These are phyloP conservation scores for Fragum sueziense DNA, from an alignment of 2,888 invertebrate genomes.

Conservation along the genomic window DNA sequence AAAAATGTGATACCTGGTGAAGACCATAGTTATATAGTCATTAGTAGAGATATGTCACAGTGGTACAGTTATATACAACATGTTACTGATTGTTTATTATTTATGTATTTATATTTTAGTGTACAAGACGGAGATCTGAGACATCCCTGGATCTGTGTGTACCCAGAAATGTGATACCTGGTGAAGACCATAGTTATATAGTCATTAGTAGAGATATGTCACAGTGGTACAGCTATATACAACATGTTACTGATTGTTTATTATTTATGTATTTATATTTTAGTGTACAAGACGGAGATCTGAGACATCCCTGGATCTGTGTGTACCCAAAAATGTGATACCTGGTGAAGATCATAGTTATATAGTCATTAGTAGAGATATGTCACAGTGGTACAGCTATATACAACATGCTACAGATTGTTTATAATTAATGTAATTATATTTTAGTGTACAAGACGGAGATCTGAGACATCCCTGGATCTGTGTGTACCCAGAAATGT, in stretches of 20 bases:
- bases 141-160: slow-evolving; percentile 66
- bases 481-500: slow-evolving; percentile 37
- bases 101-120: slow-evolving; percentile 42
- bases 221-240: slow-evolving; percentile 86
- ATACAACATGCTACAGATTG: slow-evolving; percentile 78
- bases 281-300: slow-evolving; percentile 62
- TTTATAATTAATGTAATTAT: too few species aligned
- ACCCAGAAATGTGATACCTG: slow-evolving; percentile 66
- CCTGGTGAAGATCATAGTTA: slow-evolving; percentile 81
- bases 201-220: slow-evolving; percentile 86
- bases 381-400: slow-evolving; percentile 86
- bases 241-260: slow-evolving; percentile 72
- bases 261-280: slow-evolving; percentile 3
- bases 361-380: slow-evolving; percentile 86
- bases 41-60: slow-evolving; percentile 86
- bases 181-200: slow-evolving; percentile 82
- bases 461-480: slow-evolving; percentile 69
- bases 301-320: slow-evolving; percentile 68
- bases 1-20: slow-evolving; percentile 71
- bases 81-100: slow-evolving; percentile 71
- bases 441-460: slow-evolving; percentile 48
- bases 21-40: slow-evolving; percentile 83
- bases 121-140: slow-evolving; percentile 63
- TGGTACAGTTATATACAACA: slow-evolving; percentile 85
- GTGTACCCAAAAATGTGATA: slow-evolving; percentile 33